Evolutionary conservation across 2,888 invertebrate genomes (phyloP).

Genomic region (Lottia scabra): DNA sequence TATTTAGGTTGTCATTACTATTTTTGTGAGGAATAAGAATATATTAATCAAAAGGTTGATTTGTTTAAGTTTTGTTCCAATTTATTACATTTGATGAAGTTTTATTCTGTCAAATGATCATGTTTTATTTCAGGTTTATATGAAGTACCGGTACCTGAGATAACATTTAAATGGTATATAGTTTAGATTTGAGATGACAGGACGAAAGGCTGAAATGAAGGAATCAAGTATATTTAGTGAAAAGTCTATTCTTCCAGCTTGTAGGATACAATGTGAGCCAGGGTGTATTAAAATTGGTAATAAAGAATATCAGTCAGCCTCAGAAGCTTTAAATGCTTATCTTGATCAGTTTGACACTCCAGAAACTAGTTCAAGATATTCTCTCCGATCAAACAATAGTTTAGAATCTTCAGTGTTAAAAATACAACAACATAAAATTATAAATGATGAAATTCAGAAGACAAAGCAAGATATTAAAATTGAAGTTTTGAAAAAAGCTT

Average conservation of each 20-base stretch:
- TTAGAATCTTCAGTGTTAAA: neutral
- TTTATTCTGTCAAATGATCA: too few species aligned
- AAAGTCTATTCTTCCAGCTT: constrained; percentile 18
- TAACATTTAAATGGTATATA: too few species aligned
- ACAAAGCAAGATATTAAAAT: neutral
- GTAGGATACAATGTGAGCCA: constrained; percentile 44
- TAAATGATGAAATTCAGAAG: neutral
- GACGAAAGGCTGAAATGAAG: neutral
- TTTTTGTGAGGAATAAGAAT: too few species aligned
- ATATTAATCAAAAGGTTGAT: too few species aligned
- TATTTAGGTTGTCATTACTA: too few species aligned
- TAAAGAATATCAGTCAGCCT: constrained; percentile 48
- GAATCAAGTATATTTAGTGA: neutral
- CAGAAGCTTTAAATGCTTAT: constrained; percentile 55
- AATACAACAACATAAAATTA: neutral
- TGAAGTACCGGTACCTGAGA: too few species aligned
- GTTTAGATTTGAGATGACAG: neutral
- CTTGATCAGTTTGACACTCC: constrained; percentile 46
- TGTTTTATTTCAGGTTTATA: too few species aligned
- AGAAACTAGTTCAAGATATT: neutral
- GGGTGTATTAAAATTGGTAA: constrained; percentile 46
- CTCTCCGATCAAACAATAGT: neutral
- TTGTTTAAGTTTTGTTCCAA: too few species aligned
- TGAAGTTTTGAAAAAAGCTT: neutral
- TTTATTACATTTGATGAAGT: too few species aligned